phyloP scores from a whole-genome alignment of 2,113 vertebrate genomes.

The Dissostichus mawsoni region DNA sequence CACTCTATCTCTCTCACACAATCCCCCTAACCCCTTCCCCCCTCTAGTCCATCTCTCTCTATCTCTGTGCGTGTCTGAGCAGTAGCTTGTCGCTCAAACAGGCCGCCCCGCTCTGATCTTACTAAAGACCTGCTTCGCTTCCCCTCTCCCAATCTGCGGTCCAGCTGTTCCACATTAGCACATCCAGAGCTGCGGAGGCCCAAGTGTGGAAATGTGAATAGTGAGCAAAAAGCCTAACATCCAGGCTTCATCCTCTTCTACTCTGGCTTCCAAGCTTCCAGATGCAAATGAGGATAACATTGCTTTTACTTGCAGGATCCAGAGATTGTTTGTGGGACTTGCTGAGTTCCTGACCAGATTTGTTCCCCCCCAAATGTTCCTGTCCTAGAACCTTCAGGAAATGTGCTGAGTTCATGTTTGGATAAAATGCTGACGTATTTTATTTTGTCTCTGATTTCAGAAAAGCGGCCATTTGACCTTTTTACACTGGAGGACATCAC shows the following conservation, averaged over 20 bases:
- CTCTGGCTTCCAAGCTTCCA: constrained; percentile 32
- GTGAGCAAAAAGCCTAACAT: constrained; percentile 40
- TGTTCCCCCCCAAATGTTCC: constrained; percentile 20
- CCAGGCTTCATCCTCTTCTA: constrained; percentile 37
- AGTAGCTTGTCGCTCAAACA: constrained; percentile 65
- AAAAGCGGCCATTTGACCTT: constrained; percentile 40
- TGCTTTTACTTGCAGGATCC: constrained; percentile 29
- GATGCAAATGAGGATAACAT: constrained; percentile 48
- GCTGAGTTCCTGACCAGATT: constrained; percentile 39
- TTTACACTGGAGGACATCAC: constrained; percentile 24
- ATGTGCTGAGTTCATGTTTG: constrained; percentile 32
- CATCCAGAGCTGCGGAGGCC: constrained; percentile 68
- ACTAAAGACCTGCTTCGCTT: constrained; percentile 67
- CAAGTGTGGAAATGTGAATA: constrained; percentile 63
- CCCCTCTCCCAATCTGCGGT: constrained; percentile 64
- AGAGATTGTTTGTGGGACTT: constrained; percentile 33
- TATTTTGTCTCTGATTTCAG: constrained; percentile 75
- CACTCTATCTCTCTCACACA: constrained; percentile 40
- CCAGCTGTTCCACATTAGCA: constrained; percentile 85
- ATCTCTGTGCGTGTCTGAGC: constrained; percentile 66
- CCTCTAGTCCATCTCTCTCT: constrained; percentile 42
- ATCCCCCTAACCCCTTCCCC: constrained; percentile 30
- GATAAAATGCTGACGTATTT: constrained; percentile 47
- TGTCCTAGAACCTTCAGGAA: constrained; percentile 27
- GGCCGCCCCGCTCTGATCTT: constrained; percentile 70